These are phyloP conservation scores for Pogoniulus pusillus DNA, from an alignment of 2,797 vertebrate species.

Conservation along the genomic window DNA sequence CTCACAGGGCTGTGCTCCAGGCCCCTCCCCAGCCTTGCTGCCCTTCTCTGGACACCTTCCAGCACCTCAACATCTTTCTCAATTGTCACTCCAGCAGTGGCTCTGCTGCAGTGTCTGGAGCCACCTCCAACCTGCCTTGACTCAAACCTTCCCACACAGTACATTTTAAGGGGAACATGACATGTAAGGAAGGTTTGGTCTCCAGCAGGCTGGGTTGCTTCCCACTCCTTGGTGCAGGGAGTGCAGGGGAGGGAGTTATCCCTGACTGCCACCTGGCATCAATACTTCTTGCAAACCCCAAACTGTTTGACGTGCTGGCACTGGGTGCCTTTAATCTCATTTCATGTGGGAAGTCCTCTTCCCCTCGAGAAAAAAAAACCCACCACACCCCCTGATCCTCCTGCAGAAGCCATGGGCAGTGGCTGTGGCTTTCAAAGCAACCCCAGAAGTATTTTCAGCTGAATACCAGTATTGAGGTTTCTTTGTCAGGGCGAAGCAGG, in stretches of 20 bases:
- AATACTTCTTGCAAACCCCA: not conserved
- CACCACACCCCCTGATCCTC: not conserved
- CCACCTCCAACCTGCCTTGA: not conserved
- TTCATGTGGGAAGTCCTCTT: not conserved
- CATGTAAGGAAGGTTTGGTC: not conserved
- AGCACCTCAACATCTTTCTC: too few relatives aligned
- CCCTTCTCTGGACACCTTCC: too few relatives aligned
- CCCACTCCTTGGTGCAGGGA: not conserved
- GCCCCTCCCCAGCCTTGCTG: too few relatives aligned
- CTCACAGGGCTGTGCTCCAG: too few relatives aligned
- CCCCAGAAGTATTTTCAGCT: not conserved
- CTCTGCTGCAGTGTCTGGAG: not conserved
- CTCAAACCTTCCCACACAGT: fast-evolving
- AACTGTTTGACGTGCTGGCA: not conserved
- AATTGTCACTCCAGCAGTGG: not conserved
- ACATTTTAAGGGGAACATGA: not conserved
- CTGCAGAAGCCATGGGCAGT: not conserved
- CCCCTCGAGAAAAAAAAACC: not conserved
- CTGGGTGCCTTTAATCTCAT: constrained; percentile 16
- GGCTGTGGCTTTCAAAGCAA: constrained; percentile 31
- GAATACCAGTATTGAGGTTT: constrained; percentile 57
- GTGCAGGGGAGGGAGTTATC: not conserved
- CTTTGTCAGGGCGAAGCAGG: constrained; percentile 40
- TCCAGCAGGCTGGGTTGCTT: not conserved
- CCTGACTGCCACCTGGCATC: not conserved